These are phyloP conservation scores for Lepidurus couesii DNA, from an alignment of 1,140 invertebrate genomes.

Conservation along the genomic window DNA sequence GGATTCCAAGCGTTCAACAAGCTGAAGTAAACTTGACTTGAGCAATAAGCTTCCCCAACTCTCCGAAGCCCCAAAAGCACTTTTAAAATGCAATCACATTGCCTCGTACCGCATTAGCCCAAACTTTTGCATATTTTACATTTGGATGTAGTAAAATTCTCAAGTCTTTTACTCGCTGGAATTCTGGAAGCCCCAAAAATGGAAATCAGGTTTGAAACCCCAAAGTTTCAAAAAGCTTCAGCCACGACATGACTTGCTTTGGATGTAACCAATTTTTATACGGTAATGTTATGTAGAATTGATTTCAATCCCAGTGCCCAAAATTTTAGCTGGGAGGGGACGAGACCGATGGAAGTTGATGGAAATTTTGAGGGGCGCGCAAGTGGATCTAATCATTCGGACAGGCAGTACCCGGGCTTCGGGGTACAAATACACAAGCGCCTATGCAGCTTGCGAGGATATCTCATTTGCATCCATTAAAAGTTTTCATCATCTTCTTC, in stretches of 20 bases:
- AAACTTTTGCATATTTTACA: background rate
- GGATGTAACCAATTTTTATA: background rate
- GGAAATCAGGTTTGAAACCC: background rate
- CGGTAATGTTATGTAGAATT: constrained; percentile 2
- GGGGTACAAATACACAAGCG: background rate
- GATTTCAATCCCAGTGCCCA: background rate
- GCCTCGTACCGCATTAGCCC: background rate
- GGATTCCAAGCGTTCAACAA: background rate
- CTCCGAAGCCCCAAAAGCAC: background rate
- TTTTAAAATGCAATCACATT: constrained; percentile 10
- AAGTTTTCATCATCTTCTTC: constrained; percentile 19
- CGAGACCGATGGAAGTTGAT: background rate
- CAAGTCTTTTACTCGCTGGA: background rate
- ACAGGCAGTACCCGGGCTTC: background rate
- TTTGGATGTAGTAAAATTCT: background rate
- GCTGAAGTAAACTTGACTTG: background rate
- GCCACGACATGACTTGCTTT: background rate
- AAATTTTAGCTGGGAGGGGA: background rate
- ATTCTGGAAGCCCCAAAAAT: background rate
- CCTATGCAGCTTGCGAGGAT: background rate
- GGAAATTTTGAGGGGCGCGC: constrained; percentile 2
- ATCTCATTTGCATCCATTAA: constrained; percentile 22
- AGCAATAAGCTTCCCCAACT: background rate
- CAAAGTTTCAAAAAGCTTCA: background rate
- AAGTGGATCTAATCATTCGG: constrained; percentile 8